Base-by-base conservation (phyloP, 2,888 invertebrate species). In the Amiota communis region DNA sequence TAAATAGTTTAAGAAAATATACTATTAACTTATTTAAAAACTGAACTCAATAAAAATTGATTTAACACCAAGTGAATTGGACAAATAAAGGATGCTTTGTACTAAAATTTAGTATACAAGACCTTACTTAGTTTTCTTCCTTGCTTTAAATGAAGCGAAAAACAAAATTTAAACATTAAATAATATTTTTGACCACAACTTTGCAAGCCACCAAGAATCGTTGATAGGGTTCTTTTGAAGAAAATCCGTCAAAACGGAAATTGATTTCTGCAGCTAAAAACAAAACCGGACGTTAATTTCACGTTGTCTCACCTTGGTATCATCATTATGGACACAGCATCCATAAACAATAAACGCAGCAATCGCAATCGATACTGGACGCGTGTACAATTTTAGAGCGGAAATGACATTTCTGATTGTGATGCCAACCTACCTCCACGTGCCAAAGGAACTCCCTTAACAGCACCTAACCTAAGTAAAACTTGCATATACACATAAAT, bases 401-500 rank as follows among this genome's bases (percentile, higher is more conserved):
- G 83, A 84, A 83, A 84, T 83, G 80, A 84, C 84, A 36, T 83
- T 81, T 83, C 83, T 80, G 84, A 82, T 82, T 79, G 20, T 79
- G 79, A 77, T 81, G 80, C 72, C 76, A 80, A 6, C 63, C 46
- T n/a, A 11, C 63, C 13, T 23, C 83, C 82, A 81, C 82, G 80
- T 80, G 81, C 81, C 81, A 72, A 71, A 51, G 49, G 63, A 11
- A 49, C 48, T 49, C 64, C 56, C 46, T 57, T 53, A 47, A 15
- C 48, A 23, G 20, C 20, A 8, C 57, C 17, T 17, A 20, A 15
- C 36, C 17, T n/a, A 46, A 11, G 49, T 47, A 61, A 48, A 65
- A 65, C 49, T 49, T 53, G 20, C 56, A 69, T 36, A 23, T 13
- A 3, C 23, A 83, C 83, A 82, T 82, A 83, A 83, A 83, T 83